A percentile compares a stretch with the other conserved stretches of the same genome.
phyloP scores from a whole-genome alignment of 2,888 invertebrate species.

The Trachelus iudaicus region DNA sequence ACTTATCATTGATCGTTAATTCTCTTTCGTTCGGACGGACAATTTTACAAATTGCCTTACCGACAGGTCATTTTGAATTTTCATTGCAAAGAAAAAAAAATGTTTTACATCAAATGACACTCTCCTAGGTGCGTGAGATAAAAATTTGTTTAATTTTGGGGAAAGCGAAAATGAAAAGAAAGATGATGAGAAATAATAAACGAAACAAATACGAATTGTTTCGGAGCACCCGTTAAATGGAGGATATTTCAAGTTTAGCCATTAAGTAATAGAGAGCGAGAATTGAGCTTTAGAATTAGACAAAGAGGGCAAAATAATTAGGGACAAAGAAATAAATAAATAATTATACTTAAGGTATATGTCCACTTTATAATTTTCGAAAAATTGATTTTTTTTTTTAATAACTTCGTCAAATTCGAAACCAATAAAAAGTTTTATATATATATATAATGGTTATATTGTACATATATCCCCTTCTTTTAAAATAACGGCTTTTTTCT shows the following conservation, averaged over 20 bases:
- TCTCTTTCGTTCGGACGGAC: not conserved
- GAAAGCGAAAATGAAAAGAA: too few relatives aligned
- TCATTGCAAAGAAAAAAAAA: not conserved
- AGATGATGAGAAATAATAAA: not conserved
- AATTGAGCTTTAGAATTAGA: not conserved
- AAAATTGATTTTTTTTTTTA: too few relatives aligned
- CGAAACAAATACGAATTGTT: not conserved
- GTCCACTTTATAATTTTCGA: too few relatives aligned
- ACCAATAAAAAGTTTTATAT: too few relatives aligned
- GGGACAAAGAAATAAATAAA: not conserved
- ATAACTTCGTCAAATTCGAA: too few relatives aligned
- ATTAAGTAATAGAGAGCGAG: not conserved
- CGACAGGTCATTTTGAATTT: not conserved
- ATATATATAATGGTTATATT: too few relatives aligned
- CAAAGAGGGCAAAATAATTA: not conserved
- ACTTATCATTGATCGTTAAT: not conserved
- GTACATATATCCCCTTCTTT: too few relatives aligned
- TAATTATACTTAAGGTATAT: not conserved
- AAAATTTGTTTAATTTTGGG: too few relatives aligned
- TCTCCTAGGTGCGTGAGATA: not conserved
- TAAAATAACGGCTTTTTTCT: too few relatives aligned
- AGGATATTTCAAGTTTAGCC: not conserved
- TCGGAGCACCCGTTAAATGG: conserved; percentile 22
- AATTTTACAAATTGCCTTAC: not conserved
- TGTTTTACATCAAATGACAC: not conserved